Evolutionary conservation across 2,113 vertebrate genomes (phyloP), one percentile per base, ranked within the genome.

Genomic region (Amazona vittata): DNA sequence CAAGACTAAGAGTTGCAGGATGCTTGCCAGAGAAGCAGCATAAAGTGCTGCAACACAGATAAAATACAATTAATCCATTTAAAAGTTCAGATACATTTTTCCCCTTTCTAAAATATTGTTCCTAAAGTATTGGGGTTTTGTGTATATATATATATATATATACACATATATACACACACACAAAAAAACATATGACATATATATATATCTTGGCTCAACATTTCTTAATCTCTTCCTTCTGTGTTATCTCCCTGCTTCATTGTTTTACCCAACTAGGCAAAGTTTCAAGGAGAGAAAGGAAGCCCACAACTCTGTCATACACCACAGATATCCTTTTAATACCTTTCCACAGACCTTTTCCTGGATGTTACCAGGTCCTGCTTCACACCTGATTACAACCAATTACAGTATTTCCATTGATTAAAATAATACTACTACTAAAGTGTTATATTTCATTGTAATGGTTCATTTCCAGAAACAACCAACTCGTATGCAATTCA

Each of bases 21-120:
- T 43, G 0, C 31, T 59, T 95, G 65, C 75, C 77, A 93, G 81
- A 69, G 28, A 89, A 95, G 77, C 49, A 94, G 43, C 37, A 75
- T 49, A 75, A 93, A 94, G 78, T 8, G 13, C 46, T 86, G 68
- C n/a, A 67, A 69, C 21, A 73, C 33, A 83, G 70, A 82, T 74
- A 93, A 91, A 93, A 86, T 75, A 57, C 21, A 78, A 9, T 68
- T 89, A 29, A 62, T 41, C 41, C 19, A 81, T 43, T 70, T 80
- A 50, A 60, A 82, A 76, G 13, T 65, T 70, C 5, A 4, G 22
- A 6, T 44, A 28, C 6, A 2, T 8, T 90, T 94, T 74, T 37
- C 10, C 20, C 6, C 22, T 75, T 82, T 69, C 28, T 86, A 31
- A 74, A 76, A 6, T 28, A 73, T 73, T 52, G 13, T 35, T 55